A percentile compares a stretch with the other conserved stretches of the same genome.
phyloP scores from a whole-genome alignment of 2,113 vertebrate genomes.

The Gnathonemus longibarbis region DNA sequence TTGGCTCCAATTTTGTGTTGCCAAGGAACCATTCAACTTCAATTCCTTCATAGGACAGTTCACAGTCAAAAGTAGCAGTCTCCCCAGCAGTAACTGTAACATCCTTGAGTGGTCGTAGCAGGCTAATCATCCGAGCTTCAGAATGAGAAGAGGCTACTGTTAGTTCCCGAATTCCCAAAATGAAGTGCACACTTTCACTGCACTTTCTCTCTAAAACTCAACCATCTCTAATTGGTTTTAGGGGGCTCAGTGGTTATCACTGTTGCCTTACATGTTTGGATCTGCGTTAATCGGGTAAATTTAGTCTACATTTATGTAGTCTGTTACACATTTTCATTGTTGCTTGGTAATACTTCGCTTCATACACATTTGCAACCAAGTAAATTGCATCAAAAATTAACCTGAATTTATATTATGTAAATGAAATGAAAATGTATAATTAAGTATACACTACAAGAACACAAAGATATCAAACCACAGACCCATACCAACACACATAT shows the following conservation, averaged over 20 bases:
- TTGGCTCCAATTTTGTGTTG: constrained; percentile 82
- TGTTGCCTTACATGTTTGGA: neutral
- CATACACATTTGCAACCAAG: neutral
- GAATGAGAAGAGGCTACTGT: constrained; percentile 62
- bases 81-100: constrained; percentile 90
- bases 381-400: neutral
- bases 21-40: constrained; percentile 89
- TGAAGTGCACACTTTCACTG: constrained; percentile 50
- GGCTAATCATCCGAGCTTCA: constrained; percentile 84
- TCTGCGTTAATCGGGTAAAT: neutral
- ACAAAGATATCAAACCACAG: neutral
- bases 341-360: neutral
- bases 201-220: constrained; percentile 57
- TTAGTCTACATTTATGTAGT: neutral
- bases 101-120: constrained; percentile 79
- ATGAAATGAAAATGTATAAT: neutral
- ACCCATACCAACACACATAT: neutral
- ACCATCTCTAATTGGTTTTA: neutral
- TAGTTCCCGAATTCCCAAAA: constrained; percentile 47
- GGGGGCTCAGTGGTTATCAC: neutral
- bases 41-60: constrained; percentile 91
- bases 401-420: neutral
- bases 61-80: constrained; percentile 90
- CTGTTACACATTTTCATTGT: neutral
- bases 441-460: neutral